A percentile compares a stretch with the other conserved stretches of the same genome.
phyloP scores from a whole-genome alignment of 2,797 vertebrate genomes.

The Etheostoma nigrum region DNA sequence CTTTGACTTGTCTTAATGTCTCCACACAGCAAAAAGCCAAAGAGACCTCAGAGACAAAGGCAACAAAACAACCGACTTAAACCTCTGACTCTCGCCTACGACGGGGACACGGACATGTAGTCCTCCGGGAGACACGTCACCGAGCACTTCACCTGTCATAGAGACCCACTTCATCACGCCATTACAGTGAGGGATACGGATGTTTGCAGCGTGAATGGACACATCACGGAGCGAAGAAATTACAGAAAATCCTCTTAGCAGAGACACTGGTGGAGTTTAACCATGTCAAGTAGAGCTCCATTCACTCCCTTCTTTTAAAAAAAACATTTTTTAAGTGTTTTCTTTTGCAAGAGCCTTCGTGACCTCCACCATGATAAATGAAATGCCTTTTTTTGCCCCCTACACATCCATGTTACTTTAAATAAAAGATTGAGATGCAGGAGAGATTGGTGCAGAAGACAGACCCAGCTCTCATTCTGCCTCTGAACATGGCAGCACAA shows the following conservation, averaged over 20 bases:
- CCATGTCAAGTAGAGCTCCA: slow-evolving; percentile 53
- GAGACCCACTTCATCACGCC: slow-evolving; percentile 57
- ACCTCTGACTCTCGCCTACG: slow-evolving; percentile 97
- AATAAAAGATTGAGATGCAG: slow-evolving; percentile 36
- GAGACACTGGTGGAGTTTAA: slow-evolving; percentile 60
- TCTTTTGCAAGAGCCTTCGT: slow-evolving; percentile 72
- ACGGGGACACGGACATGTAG: slow-evolving; percentile 98
- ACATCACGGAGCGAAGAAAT: slow-evolving; percentile 56
- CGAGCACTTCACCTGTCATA: slow-evolving; percentile 48
- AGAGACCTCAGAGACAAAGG: slow-evolving; percentile 97
- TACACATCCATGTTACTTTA: slow-evolving; percentile 24
- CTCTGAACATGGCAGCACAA: slow-evolving; percentile 58
- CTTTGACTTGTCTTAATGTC: slow-evolving; percentile 52
- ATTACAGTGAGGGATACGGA: slow-evolving; percentile 52
- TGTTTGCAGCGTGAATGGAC: slow-evolving; percentile 65
- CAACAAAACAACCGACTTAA: slow-evolving; percentile 98
- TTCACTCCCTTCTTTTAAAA: slow-evolving; percentile 28
- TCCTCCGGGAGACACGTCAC: slow-evolving; percentile 29
- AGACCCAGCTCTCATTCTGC: slow-evolving; percentile 37
- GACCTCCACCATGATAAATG: slow-evolving; percentile 66
- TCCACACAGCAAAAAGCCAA: slow-evolving; percentile 96
- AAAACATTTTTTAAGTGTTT: slow-evolving; percentile 35
- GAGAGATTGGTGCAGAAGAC: slow-evolving; percentile 30
- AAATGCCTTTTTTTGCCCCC: slow-evolving; percentile 69
- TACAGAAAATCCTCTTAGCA: slow-evolving; percentile 62